These are phyloP conservation scores for Eidolon helvum DNA, from an alignment of 2,113 vertebrate genomes.

Conservation along the genomic window DNA sequence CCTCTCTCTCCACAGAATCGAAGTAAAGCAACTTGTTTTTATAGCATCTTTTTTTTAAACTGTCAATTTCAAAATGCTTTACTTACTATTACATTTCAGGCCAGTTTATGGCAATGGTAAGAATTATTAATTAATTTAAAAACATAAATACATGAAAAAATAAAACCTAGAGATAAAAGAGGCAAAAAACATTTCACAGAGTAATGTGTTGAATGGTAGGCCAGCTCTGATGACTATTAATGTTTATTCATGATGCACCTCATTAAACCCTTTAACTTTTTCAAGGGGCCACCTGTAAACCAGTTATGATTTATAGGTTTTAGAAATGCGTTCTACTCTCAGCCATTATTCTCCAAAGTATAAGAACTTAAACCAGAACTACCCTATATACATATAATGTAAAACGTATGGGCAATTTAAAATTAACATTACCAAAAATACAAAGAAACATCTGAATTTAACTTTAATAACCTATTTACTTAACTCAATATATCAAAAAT, in stretches of 20 bases:
- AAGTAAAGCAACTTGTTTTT: constrained; percentile 26
- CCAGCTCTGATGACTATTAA: background rate
- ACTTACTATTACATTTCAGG: background rate
- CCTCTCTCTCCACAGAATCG: background rate
- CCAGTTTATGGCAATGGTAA: background rate
- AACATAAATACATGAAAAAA: background rate
- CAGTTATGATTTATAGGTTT: background rate
- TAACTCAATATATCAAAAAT: constrained; percentile 1
- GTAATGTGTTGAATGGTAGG: background rate
- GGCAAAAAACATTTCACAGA: background rate
- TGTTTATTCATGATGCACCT: constrained; percentile 15
- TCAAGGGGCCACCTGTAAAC: background rate
- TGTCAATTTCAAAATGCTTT: constrained; percentile 36
- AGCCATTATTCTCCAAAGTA: background rate
- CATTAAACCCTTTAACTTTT: constrained; percentile 24
- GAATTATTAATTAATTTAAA: constrained; percentile 17
- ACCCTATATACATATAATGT: background rate
- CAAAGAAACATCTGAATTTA: background rate
- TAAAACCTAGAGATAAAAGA: background rate
- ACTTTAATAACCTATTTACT: background rate
- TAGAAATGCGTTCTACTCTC: background rate
- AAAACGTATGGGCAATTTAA: background rate
- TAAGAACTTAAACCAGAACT: background rate
- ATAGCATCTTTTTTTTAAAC: background rate
- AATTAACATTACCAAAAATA: background rate